Conservation (phyloP, 2,797 vertebrate species). For the Gastrophryne carolinensis region DNA sequence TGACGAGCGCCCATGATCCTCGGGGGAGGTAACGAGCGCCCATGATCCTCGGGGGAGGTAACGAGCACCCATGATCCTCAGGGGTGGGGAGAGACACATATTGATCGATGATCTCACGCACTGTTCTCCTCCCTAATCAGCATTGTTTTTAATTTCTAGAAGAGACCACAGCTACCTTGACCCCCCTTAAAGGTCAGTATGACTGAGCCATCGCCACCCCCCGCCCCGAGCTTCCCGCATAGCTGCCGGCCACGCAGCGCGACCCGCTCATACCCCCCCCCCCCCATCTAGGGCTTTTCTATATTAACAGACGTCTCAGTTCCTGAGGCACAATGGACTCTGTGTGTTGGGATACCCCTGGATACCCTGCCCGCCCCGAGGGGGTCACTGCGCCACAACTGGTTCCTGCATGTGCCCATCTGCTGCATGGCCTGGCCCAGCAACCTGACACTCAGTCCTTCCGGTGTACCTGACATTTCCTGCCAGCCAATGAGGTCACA, state of each 20-base stretch:
- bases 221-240: slow-evolving; percentile 22
- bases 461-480: too few relatives aligned
- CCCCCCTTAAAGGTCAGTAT: slow-evolving; percentile 52
- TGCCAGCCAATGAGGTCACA: too few relatives aligned
- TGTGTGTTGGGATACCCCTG: background rate
- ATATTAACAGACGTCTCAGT: background rate
- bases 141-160: slow-evolving; percentile 49
- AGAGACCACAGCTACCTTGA: slow-evolving; percentile 49
- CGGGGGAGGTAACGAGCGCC: too few relatives aligned
- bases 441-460: too few relatives aligned
- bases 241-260: slow-evolving; percentile 10
- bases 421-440: too few relatives aligned
- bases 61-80: background rate
- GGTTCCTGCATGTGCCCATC: slow-evolving; percentile 8
- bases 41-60: too few relatives aligned
- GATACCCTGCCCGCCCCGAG: too few relatives aligned
- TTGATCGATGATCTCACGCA: too few relatives aligned
- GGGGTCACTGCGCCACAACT: too few relatives aligned
- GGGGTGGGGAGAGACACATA: background rate
- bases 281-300: background rate
- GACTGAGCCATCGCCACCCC: background rate
- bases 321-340: background rate
- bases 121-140: slow-evolving; percentile 32
- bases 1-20: too few relatives aligned
- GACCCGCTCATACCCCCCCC: slow-evolving; percentile 1